Percentiles rank a stretch among this genome's conserved stretches.
Conservation (phyloP, 2,113 vertebrate genomes). For the Takifugu bimaculatus region DNA sequence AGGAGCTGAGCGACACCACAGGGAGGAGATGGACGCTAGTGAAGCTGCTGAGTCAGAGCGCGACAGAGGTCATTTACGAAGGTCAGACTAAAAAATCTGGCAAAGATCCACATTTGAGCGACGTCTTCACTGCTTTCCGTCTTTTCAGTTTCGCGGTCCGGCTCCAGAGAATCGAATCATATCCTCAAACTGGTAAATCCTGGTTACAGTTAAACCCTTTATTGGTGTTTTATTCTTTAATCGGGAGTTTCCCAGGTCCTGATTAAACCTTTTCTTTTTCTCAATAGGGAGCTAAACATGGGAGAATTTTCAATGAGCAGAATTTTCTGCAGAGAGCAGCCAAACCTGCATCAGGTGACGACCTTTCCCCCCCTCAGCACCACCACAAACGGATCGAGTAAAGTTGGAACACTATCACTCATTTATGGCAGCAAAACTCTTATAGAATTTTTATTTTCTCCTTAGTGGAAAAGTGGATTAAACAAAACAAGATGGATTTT, state of each 20-base stretch:
- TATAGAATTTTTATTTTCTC: slow-evolving; percentile 7
- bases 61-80: slow-evolving; percentile 66
- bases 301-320: slow-evolving; percentile 89
- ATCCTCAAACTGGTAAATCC: slow-evolving; percentile 73
- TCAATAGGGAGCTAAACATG: slow-evolving; percentile 84
- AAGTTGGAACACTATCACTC: too few relatives aligned
- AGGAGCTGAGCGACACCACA: slow-evolving; percentile 66
- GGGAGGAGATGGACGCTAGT: slow-evolving; percentile 71
- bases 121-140: neutral
- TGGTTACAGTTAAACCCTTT: neutral
- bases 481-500: slow-evolving; percentile 67
- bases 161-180: slow-evolving; percentile 53
- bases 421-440: neutral
- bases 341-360: slow-evolving; percentile 77
- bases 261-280: neutral
- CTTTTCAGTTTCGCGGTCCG: slow-evolving; percentile 37
- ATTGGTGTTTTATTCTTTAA: neutral
- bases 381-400: too few relatives aligned
- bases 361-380: too few relatives aligned
- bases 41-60: slow-evolving; percentile 60
- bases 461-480: slow-evolving; percentile 90
- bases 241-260: neutral
- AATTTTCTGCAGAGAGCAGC: slow-evolving; percentile 90
- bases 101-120: neutral
- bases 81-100: slow-evolving; percentile 42